Evolutionary conservation across 2,113 vertebrate genomes (phyloP).

Genomic region (Cheilinus undulatus): DNA sequence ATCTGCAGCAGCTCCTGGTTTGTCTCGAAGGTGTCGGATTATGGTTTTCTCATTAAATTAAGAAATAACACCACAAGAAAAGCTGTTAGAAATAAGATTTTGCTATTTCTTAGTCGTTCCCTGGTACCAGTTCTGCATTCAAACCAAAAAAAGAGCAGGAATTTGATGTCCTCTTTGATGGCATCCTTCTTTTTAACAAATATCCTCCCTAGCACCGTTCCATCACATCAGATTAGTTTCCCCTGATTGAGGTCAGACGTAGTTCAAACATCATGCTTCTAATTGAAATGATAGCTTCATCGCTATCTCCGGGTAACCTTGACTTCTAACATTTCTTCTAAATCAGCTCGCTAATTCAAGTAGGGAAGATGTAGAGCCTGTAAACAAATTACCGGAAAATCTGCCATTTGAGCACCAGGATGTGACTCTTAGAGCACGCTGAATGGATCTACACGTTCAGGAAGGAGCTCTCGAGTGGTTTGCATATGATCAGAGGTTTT

Average conservation of each 20-base stretch:
- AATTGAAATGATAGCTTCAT: slow-evolving; percentile 41
- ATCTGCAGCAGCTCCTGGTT: background rate
- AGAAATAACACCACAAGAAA: too few relatives aligned
- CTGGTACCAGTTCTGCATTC: background rate
- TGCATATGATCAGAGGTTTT: background rate
- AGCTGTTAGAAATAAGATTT: background rate
- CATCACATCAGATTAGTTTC: slow-evolving; percentile 49
- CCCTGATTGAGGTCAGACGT: slow-evolving; percentile 57
- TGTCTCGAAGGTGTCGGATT: slow-evolving; percentile 7
- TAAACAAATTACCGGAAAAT: slow-evolving; percentile 52
- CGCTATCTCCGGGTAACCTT: slow-evolving; percentile 41
- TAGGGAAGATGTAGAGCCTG: slow-evolving; percentile 16
- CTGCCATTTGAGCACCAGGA: slow-evolving; percentile 16
- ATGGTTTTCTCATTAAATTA: too few relatives aligned
- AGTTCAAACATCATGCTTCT: slow-evolving; percentile 34
- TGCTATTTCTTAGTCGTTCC: background rate
- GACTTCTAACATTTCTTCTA: slow-evolving; percentile 33
- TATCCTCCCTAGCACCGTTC: slow-evolving; percentile 1
- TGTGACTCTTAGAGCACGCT: slow-evolving; percentile 1
- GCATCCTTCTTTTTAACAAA: slow-evolving; percentile 14
- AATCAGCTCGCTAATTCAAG: slow-evolving; percentile 45
- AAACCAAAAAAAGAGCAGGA: background rate
- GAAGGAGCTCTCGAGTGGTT: background rate
- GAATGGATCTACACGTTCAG: background rate
- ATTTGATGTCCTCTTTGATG: slow-evolving; percentile 25